These are phyloP conservation scores for Tyrannus savana DNA, from an alignment of 2,113 vertebrate genomes.

Conservation along the genomic window DNA sequence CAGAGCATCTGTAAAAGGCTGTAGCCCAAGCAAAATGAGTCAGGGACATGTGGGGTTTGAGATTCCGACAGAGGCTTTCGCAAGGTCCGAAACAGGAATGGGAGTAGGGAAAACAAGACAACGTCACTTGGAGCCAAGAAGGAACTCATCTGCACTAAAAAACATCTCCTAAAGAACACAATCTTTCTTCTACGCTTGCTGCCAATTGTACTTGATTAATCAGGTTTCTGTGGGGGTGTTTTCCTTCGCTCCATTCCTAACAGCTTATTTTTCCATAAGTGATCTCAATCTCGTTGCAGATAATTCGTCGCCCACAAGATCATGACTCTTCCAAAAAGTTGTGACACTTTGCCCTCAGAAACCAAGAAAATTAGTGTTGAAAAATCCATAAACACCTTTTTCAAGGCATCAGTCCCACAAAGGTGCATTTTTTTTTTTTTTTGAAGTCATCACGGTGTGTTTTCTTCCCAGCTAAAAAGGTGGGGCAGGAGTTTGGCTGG, in stretches of 20 bases:
- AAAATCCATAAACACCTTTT: not conserved
- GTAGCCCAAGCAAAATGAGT: not conserved
- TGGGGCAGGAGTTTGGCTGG: not conserved
- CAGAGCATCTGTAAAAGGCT: not conserved
- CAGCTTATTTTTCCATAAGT: not conserved
- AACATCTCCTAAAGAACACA: not conserved
- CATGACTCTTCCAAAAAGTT: not conserved
- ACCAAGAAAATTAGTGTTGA: not conserved
- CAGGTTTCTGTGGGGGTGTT: conserved; percentile 32
- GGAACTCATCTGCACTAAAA: not conserved
- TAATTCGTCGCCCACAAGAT: not conserved
- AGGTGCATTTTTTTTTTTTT: not conserved
- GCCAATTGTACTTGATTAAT: conserved; percentile 25
- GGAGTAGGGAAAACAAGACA: not conserved
- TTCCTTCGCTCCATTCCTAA: not conserved
- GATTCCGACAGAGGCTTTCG: not conserved
- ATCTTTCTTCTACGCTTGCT: not conserved
- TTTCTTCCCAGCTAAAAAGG: rapidly evolving
- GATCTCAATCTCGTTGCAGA: not conserved
- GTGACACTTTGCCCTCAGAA: not conserved
- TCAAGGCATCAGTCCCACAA: not conserved
- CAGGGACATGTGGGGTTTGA: not conserved
- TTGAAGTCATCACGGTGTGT: not conserved
- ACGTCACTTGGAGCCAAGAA: not conserved
- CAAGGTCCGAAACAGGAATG: not conserved